phyloP scores from a whole-genome alignment of 35 echinoderm and acorn worm genomes.

The Ophioderma brevispina region DNA sequence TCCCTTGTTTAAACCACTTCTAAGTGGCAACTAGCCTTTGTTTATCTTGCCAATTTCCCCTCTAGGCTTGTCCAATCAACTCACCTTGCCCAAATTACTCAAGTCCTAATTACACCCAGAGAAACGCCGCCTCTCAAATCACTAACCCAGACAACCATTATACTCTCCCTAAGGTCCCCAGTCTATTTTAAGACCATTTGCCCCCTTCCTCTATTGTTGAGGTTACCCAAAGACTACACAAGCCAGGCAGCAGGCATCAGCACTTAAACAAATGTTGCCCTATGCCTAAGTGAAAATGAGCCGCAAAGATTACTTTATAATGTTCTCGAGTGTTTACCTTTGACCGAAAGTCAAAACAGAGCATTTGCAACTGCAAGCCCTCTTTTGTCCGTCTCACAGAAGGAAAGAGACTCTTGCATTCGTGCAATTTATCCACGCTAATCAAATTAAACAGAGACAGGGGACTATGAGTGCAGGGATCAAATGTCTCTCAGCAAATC shows the following conservation, averaged over 20 bases:
- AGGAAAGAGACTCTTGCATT: not conserved
- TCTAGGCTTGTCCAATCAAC: too few species aligned
- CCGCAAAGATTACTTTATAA: not conserved
- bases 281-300: not conserved
- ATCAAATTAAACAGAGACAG: too few species aligned
- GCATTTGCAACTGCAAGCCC: too few species aligned
- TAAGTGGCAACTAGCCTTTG: too few species aligned
- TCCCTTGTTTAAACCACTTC: too few species aligned
- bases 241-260: not conserved
- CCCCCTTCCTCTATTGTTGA: not conserved
- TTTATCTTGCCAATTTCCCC: too few species aligned
- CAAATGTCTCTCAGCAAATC: too few species aligned
- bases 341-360: slow-evolving; percentile 7
- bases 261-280: not conserved
- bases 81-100: too few species aligned
- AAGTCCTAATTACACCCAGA: too few species aligned
- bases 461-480: too few species aligned
- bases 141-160: not conserved
- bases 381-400: not conserved
- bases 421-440: too few species aligned
- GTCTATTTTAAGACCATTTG: not conserved
- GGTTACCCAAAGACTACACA: not conserved
- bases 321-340: not conserved
- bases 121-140: not conserved
- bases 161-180: not conserved